These are phyloP conservation scores for Temnothorax rugatulus DNA, from an alignment of 2,888 invertebrate genomes.

Conservation along the genomic window DNA sequence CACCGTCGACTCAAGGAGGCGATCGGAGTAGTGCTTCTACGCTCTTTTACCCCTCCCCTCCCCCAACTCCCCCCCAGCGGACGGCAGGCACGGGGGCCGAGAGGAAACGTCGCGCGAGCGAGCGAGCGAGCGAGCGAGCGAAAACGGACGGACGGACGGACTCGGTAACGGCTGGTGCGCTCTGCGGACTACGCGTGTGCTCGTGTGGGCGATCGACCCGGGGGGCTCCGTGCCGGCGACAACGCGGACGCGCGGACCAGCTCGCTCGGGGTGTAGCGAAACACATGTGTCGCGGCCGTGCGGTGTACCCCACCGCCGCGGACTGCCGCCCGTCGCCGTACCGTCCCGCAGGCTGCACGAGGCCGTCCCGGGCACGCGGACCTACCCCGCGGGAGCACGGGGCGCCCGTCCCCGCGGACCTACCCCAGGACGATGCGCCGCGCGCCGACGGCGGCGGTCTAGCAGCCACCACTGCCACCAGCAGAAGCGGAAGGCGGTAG, in stretches of 20 bases:
- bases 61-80: neutral
- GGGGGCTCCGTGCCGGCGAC: conserved; percentile 54
- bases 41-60: conserved; percentile 73
- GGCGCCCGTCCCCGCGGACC: conserved; percentile 59
- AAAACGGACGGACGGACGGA: conserved; percentile 60
- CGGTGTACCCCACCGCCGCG: conserved; percentile 71
- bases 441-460: conserved; percentile 73
- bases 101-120: conserved; percentile 72
- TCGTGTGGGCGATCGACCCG: conserved; percentile 16
- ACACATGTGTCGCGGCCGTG: conserved; percentile 81
- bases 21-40: conserved; percentile 68
- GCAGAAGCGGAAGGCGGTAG: conserved; percentile 80
- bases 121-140: conserved; percentile 8
- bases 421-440: conserved; percentile 72
- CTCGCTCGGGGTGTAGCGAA: conserved; percentile 76
- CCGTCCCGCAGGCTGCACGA: conserved; percentile 70
- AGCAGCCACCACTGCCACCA: conserved; percentile 60
- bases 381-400: neutral
- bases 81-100: conserved; percentile 60
- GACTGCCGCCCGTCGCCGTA: conserved; percentile 62
- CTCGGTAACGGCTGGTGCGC: conserved; percentile 63
- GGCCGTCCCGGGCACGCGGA: conserved; percentile 53
- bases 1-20: conserved; percentile 70
- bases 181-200: conserved; percentile 60
- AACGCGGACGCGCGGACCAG: conserved; percentile 69